Conservation (phyloP, 2,113 vertebrate species). For the Heterotilapia buettikoferi region DNA sequence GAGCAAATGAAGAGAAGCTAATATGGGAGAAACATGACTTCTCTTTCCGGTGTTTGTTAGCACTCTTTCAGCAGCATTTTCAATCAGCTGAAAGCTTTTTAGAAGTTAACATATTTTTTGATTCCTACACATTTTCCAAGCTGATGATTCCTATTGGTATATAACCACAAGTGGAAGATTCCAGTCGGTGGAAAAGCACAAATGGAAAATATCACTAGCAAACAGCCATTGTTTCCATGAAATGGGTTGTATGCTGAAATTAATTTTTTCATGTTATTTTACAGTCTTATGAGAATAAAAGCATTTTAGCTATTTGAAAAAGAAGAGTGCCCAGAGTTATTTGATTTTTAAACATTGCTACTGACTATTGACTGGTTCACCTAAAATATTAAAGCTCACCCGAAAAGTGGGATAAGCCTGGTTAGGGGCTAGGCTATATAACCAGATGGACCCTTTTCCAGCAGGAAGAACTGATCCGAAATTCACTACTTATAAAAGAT, state of each 20-base stretch:
- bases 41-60: neutral
- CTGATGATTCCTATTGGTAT: neutral
- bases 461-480: neutral
- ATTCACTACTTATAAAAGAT: fast-evolving
- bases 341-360: neutral
- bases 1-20: neutral
- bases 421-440: neutral
- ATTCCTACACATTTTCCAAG: neutral
- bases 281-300: neutral
- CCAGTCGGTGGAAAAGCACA: neutral
- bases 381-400: neutral
- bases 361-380: neutral
- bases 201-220: neutral
- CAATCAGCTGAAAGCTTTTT: neutral
- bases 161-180: neutral
- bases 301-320: neutral
- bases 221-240: neutral
- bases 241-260: neutral
- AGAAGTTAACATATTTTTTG: neutral
- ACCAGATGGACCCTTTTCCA: neutral
- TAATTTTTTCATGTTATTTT: fast-evolving
- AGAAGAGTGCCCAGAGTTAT: neutral
- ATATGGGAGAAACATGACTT: fast-evolving
- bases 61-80: neutral
- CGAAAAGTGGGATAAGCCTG: fast-evolving